Evolutionary conservation across 2,888 invertebrate genomes (phyloP), one percentile per base, ranked within the genome.

Genomic region (Lasius platythorax): DNA sequence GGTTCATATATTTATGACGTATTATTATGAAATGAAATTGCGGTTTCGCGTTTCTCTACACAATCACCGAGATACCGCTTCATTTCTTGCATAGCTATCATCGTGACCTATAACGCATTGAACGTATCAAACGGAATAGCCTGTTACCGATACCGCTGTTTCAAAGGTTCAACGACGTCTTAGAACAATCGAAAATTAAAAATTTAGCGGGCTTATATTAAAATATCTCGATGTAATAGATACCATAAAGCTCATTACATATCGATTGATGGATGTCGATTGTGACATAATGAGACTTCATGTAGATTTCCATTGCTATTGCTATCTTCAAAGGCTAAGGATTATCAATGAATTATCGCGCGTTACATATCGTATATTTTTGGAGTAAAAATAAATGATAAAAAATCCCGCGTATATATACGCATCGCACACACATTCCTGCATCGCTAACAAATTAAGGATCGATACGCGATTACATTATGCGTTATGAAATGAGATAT

Each of bases 321-420:
- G 28, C 5, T n/a, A 18, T 50, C 18, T 76, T 15, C 2, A 43
- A 23, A 8, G 58, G n/a, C 30, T 40, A 56, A 8, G 40, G 70
- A 58, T 70, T 79, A 79, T 79, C 79, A 6, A 15, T 5, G 40
- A 70, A 78, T 43, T 30, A 53, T 30, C 76, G 12, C 23, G 2
- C 15, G 4, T 23, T 53, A 37, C 2, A 15, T 58, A 43, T 70
- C 40, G 23, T 70, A 72, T 58, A 5, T 6, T 46, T 33, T 23
- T 30, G 15, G 8, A 56, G 18, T 37, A 33, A 46, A 79, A 72
- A 72, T 70, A 46, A 9, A 78, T 56, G 11, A 2, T 33, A 76
- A 64, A 50, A 50, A 40, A 0, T 73, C 6, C 5, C 1, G 3
- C 50, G 1, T n/a, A 23, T 8, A 28, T 33, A 33, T 18, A 11